Base-by-base conservation (phyloP, 2,113 vertebrate species). In the Dicentrarchus labrax region DNA sequence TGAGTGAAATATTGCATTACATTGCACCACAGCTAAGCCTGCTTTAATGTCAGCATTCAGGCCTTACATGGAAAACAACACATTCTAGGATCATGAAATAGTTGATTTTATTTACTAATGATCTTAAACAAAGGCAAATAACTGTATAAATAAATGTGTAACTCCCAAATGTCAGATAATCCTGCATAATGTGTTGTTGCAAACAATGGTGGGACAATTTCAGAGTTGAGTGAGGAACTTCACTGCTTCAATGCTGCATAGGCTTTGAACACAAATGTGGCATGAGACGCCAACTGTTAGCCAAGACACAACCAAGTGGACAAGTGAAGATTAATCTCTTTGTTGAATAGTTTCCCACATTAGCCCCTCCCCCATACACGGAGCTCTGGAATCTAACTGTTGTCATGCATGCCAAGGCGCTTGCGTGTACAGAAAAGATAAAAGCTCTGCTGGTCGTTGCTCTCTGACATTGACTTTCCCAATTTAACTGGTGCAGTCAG, bases 341-440 rank as follows among this genome's bases (percentile, higher is more conserved):
- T 61, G 81, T 84, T 76, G 78, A 86, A 94, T 81, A 80, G 50
- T 91, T 94, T 92, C 87, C 70, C 89, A 94, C 81, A 91, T 94
- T 92, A 91, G 89, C 90, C 78, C 89, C 50, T 84, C 84, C 80
- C 62, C 11, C 19, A 72, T 24, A 24, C 70, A 24, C 72, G 11
- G 4, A 36, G 72, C 80, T 53, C 70, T 66, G 78, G 84, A 85
- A 92, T 90, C 24, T 69, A 67, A 77, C 73, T 51, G 85, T 74
- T 88, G 89, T 74, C 68, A 47, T 69, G 86, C 80, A 86, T 86
- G 74, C 90, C 88, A 48, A 72, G 71, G 59, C 56, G 17, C 81
- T 86, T 74, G 74, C 50, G 61, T 78, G 16, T 8, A 48, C 71
- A 72, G 71, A 76, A 60, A 59, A 84, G 73, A 86, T 74, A 68